phyloP scores from a whole-genome alignment of 2,113 vertebrate species.

The Oncorhynchus nerka region DNA sequence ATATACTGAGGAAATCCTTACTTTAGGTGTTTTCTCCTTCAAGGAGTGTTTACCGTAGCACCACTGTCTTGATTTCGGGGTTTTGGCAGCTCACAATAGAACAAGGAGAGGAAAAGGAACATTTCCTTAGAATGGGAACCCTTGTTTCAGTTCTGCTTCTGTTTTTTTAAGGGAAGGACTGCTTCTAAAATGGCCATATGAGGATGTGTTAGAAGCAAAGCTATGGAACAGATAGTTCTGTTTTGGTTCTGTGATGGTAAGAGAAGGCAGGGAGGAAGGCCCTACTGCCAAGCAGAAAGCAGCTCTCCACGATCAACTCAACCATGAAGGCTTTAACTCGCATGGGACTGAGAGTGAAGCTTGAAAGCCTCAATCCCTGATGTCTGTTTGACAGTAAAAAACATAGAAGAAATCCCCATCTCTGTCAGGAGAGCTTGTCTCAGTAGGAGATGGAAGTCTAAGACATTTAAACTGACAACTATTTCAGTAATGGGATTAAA shows the following conservation, averaged over 20 bases:
- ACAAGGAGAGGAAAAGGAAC: not conserved
- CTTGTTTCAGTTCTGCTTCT: not conserved
- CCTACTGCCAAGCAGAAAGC: constrained; percentile 2
- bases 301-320: not conserved
- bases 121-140: not conserved
- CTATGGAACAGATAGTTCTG: constrained; percentile 35
- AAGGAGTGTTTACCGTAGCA: not conserved
- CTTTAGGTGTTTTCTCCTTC: not conserved
- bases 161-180: constrained; percentile 32
- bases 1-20: not conserved
- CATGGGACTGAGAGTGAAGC: not conserved
- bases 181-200: constrained; percentile 48
- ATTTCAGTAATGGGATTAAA: too few species aligned
- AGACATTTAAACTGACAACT: too few species aligned
- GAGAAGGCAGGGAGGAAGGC: not conserved
- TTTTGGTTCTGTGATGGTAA: not conserved
- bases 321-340: not conserved
- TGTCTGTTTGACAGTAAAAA: constrained; percentile 6
- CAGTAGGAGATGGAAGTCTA: not conserved
- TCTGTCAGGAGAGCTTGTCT: not conserved
- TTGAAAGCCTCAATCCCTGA: not conserved
- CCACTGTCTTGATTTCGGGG: not conserved
- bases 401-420: not conserved
- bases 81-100: not conserved
- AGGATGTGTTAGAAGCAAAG: constrained; percentile 11